A percentile compares a stretch with the other conserved stretches of the same genome.
Evolutionary conservation across 2,113 vertebrate species (phyloP).

Genomic region (Actinemys pallida): DNA sequence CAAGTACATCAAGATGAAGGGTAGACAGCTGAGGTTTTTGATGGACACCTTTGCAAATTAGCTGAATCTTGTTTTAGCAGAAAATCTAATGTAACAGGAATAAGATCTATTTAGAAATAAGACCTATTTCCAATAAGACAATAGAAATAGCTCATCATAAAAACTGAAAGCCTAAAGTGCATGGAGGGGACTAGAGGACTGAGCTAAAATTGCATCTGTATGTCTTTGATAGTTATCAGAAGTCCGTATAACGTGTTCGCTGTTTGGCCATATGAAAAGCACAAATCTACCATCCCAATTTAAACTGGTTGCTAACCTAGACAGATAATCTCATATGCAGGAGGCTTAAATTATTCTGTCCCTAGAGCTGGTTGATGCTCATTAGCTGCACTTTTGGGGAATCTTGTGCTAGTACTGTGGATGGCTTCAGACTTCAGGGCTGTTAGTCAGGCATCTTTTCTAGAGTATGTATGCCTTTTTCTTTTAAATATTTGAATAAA

Average conservation of each 20-base stretch:
- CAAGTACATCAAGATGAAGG: neutral
- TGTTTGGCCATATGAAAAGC: neutral
- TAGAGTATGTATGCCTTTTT: neutral
- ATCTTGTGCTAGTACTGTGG: neutral
- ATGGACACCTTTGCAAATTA: neutral
- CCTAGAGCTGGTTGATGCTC: neutral
- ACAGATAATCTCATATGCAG: neutral
- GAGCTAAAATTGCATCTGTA: neutral
- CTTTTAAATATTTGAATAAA: no score
- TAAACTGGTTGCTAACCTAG: neutral
- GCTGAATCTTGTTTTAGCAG: neutral
- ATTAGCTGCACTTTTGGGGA: neutral
- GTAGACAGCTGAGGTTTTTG: conserved; percentile 9
- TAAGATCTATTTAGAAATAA: conserved; percentile 13
- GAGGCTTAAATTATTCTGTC: neutral
- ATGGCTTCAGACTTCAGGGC: neutral
- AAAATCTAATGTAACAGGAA: neutral
- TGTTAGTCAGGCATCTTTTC: neutral
- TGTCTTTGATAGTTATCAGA: neutral
- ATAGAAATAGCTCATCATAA: neutral
- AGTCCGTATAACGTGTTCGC: neutral
- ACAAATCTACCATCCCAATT: neutral
- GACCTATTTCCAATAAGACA: neutral
- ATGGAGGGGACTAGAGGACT: neutral
- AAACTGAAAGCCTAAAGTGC: neutral